Conservation (phyloP, 2,888 invertebrate genomes). For the Calephelis perditalis region DNA sequence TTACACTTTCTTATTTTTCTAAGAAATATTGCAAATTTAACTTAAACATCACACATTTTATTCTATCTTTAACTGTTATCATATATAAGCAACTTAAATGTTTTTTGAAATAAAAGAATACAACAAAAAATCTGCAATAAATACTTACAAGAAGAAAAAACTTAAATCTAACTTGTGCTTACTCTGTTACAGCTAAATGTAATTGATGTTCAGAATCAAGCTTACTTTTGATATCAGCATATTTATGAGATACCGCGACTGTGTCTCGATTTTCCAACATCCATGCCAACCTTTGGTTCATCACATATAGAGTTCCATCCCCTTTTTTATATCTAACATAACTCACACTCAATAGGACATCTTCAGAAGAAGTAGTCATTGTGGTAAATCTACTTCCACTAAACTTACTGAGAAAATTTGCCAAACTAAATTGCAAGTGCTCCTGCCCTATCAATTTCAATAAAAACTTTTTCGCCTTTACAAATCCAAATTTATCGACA, state of each 20-base stretch:
- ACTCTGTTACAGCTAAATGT: not conserved
- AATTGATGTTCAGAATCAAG: slow-evolving; percentile 21
- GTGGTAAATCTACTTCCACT: slow-evolving; percentile 9
- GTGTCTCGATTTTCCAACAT: slow-evolving; percentile 95
- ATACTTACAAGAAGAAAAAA: no score
- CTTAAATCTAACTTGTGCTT: no score
- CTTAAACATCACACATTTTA: no score
- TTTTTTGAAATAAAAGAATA: no score
- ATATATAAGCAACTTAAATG: no score
- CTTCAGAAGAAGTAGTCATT: slow-evolving; percentile 95
- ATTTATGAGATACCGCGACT: slow-evolving; percentile 94
- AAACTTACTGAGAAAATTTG: slow-evolving; percentile 13
- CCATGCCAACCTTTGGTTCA: slow-evolving; percentile 97
- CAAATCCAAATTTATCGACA: slow-evolving; percentile 9
- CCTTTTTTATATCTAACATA: slow-evolving; percentile 97
- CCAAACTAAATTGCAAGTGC: slow-evolving; percentile 13
- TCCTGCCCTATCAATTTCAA: slow-evolving; percentile 2
- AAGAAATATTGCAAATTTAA: no score
- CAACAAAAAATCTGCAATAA: no score
- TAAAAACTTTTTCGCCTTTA: not conserved
- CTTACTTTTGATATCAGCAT: slow-evolving; percentile 97
- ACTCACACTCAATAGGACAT: slow-evolving; percentile 94
- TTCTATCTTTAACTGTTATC: no score
- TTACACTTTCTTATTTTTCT: no score
- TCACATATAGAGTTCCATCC: slow-evolving; percentile 96